Base-by-base conservation (phyloP, 2,888 invertebrate species). In the Drymonia ruficornis region DNA sequence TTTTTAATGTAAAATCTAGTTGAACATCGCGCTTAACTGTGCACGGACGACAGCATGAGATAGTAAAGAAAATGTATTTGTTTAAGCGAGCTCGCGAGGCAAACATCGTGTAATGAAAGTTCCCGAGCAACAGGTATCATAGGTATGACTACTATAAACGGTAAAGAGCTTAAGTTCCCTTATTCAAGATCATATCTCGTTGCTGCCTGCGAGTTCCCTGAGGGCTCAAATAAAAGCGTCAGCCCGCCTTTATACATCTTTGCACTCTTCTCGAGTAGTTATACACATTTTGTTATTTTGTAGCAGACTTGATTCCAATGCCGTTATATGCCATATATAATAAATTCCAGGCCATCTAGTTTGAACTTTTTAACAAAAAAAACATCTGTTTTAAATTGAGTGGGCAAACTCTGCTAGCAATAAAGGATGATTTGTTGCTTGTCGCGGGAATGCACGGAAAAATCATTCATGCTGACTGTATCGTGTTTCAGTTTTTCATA, bases 71-170 rank as follows among this genome's bases (percentile, higher is more conserved):
- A 69, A 67, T 65, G 50, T 63, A 59, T 63, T 62, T 55, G 47
- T 45, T 55, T 56, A 45, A 56, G 56, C 53, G 44, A 46, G 42
- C 38, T 34, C 52, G 53, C 60, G 59, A 51, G 52, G 48, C 53
- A 46, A 53, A 50, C 56, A 59, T 68, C 63, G 50, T 59, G 54
- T 69, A 71, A 70, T 74, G 66, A 70, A 72, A 71, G 60, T 60
- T 52, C 47, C 55, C 34, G 45, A 63, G 74, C 78, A 78, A 78
- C 78, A 77, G 69, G 78, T 76, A 65, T 59, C 19, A 55, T 50
- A 46, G 19, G 43, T 43, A 46, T 7, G 3, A 46, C 29, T 46
- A 23, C 44, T 13, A 23, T 44, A 46, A 29, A 46, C 15, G 29
- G 28, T 46, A 46, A n/a, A 29, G 46, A 29, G 29, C 29, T 46